phyloP scores from a whole-genome alignment of 2,888 invertebrate genomes.

The Alviniconcha strummeri region DNA sequence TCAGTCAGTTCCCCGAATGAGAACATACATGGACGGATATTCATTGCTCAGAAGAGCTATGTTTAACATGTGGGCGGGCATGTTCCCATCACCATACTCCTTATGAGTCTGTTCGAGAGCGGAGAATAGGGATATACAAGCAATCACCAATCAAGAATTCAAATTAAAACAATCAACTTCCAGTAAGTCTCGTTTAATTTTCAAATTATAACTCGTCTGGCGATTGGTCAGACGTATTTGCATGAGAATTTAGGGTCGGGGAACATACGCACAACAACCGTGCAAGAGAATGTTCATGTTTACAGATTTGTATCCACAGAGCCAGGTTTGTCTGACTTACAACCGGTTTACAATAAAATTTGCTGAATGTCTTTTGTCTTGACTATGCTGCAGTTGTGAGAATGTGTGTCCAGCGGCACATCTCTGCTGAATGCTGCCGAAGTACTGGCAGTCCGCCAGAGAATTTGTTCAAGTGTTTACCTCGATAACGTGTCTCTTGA shows the following conservation, averaged over 20 bases:
- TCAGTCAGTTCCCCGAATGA: not conserved
- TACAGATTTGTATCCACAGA: not conserved
- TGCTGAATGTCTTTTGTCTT: not conserved
- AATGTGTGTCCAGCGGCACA: not conserved
- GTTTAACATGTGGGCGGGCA: not conserved
- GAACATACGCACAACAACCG: not conserved
- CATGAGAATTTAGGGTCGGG: not conserved
- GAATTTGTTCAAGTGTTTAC: constrained; percentile 36
- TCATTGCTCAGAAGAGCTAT: too few species aligned
- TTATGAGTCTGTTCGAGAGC: too few species aligned
- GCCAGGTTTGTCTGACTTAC: not conserved
- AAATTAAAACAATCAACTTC: not conserved
- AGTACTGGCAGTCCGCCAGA: constrained; percentile 10
- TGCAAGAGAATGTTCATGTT: not conserved
- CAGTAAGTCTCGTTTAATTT: not conserved
- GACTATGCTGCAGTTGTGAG: not conserved
- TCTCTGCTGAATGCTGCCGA: not conserved
- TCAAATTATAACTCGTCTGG: not conserved
- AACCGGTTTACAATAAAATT: not conserved
- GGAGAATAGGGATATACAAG: too few species aligned
- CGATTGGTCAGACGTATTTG: not conserved
- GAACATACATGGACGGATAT: not conserved
- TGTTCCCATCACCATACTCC: not conserved
- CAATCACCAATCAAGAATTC: too few species aligned
- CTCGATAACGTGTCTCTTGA: constrained; percentile 41